A percentile compares a stretch with the other conserved stretches of the same genome.
Conservation (phyloP, 53 echinoderm and acorn worm species). For the Arbacia lixula region DNA sequence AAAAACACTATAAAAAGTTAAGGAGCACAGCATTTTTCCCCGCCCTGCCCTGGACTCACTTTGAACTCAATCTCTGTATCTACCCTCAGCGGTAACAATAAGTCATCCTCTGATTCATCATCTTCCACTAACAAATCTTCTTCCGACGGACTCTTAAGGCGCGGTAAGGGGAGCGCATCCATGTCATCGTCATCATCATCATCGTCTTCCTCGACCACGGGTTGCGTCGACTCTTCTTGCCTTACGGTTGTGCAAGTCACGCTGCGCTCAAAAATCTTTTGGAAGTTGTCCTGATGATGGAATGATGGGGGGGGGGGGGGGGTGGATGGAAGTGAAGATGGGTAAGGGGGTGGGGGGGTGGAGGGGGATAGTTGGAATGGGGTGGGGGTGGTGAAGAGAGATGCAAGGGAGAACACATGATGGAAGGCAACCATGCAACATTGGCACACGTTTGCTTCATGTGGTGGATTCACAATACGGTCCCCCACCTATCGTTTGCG, state of each 20-base stretch:
- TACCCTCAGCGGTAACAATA: slow-evolving; percentile 24
- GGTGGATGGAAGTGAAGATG: background rate
- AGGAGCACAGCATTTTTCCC: too few relatives aligned
- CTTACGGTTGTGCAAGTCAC: background rate
- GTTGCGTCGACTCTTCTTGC: slow-evolving; percentile 4
- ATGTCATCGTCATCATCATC: slow-evolving; percentile 17
- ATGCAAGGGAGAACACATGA: slow-evolving; percentile 3
- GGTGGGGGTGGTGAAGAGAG: background rate
- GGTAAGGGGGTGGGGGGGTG: background rate
- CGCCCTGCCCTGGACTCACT: slow-evolving; percentile 1
- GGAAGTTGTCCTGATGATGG: slow-evolving; percentile 41
- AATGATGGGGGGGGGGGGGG: background rate
- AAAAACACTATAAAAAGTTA: too few relatives aligned
- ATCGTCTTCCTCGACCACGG: background rate
- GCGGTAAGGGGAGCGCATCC: background rate
- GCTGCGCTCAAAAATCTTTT: slow-evolving; percentile 39
- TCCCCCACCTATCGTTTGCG: too few relatives aligned
- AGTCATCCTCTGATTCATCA: slow-evolving; percentile 18
- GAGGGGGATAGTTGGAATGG: background rate
- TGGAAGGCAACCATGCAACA: slow-evolving; percentile 27
- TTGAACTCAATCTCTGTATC: slow-evolving; percentile 42
- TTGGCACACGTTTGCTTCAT: too few relatives aligned
- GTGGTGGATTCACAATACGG: too few relatives aligned
- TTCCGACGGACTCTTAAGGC: slow-evolving; percentile 4
- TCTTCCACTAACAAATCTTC: slow-evolving; percentile 33